Evolutionary conservation across 2,888 invertebrate species (phyloP), one percentile per base, ranked within the genome.

Genomic region (Rhimphoctona megacephalus): DNA sequence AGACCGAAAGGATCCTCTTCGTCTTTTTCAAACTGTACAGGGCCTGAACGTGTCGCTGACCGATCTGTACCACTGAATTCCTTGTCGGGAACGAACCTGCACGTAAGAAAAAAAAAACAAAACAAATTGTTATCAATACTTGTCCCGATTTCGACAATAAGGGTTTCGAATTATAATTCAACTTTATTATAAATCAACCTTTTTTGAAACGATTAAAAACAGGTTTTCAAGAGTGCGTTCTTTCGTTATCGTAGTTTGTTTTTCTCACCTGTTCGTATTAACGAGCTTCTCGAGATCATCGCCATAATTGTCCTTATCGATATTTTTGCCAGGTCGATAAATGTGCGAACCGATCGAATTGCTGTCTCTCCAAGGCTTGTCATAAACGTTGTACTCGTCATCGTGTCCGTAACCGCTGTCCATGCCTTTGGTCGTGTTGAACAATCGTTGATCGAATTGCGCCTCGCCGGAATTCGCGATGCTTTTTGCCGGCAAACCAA

Each of bases 381-480:
- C 99, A 93, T 99, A 99, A 0, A 99, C 99, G 93, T 97, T 99
- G 95, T 99, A 99, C 0, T 97, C 97, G 91, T 99, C 99, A 91
- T 99, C 99, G 91, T 99, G 99, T 0, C 97, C 99, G 94, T 98
- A 99, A 0, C 99, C 99, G 89, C 97, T 97, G 92, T 98, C 99
- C 97, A 99, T 97, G 76, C 98, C 98, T 92, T 98, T 97, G 78
- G 96, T 97, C 89, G 98, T 98, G 91, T 99, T 99, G 94, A 99
- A 99, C 19, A 99, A 95, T 49, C 99, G 95, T 93, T 99, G 98
- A 95, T 99, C 99, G 94, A 99, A 99, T 93, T 98, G 97, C 0
- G 97, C 96, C 92, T 99, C 99, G 0, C 97, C 97, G 0, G 92
- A 91, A 8, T 96, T 96, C 11, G 95, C 94, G 14, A 95, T 94